Base-by-base conservation (phyloP, 2,113 vertebrate genomes). In the Petaurus breviceps region DNA sequence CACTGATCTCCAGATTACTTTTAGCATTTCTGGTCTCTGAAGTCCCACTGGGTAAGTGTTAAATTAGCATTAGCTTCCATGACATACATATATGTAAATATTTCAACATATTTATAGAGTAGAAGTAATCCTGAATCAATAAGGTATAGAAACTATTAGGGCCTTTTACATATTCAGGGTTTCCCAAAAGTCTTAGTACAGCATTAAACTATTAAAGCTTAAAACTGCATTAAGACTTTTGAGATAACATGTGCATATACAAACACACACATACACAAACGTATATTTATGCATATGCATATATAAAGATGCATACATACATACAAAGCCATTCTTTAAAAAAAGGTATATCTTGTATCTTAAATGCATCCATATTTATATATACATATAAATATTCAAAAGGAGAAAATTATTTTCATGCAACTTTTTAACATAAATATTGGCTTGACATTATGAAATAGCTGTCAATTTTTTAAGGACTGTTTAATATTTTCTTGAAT, bases 21-120 rank as follows among this genome's bases (percentile, higher is more conserved):
- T 97, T 96, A 97, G 92, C 96, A 98, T 96, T 97, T 96, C 90
- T 97, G 97, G 97, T 92, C 95, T 94, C 97, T 92, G 93, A 97
- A 96, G 97, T 97, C 97, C 96, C 98, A 97, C 96, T 94, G 98
- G 96, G 97, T 96, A 97, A 97, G 96, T 98, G 98, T 98, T 98
- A 98, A 98, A 99, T 98, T 98, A 97, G 98, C 98, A 99, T 98
- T 98, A 98, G 98, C 97, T 98, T 97, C 92, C 96, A 91, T 94
- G 28, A 96, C 19, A 84, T 23, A 84, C 37, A 43, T 43, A 97
- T 97, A 96, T 98, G 97, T 98, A 98, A 98, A 98, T 98, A 98
- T 98, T 93, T 97, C 96, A 97, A 95, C 95, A 97, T 96, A 95
- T 96, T 98, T 98, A 96, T 94, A 97, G 96, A 97, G 91, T 90